Evolutionary conservation across 2,797 vertebrate species (phyloP).

Genomic region (Crocidura indochinensis): DNA sequence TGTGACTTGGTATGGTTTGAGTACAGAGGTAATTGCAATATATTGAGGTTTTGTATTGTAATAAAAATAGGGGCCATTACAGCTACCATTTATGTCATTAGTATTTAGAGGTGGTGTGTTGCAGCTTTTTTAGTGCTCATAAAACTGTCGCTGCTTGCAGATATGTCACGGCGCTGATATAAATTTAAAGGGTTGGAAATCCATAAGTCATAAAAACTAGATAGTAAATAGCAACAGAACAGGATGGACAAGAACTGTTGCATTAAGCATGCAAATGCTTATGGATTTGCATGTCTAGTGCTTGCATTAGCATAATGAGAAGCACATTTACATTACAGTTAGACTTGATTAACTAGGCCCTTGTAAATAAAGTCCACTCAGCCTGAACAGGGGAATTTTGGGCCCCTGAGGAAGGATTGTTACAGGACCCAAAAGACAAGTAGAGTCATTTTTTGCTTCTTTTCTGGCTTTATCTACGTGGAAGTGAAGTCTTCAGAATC

Average conservation of each 20-base stretch:
- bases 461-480: slow-evolving; percentile 64
- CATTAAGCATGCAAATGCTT: slow-evolving; percentile 90
- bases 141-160: slow-evolving; percentile 95
- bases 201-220: slow-evolving; percentile 96
- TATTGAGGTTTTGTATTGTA: slow-evolving; percentile 93
- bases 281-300: slow-evolving; percentile 89
- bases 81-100: slow-evolving; percentile 95
- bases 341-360: slow-evolving; percentile 86
- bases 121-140: slow-evolving; percentile 96
- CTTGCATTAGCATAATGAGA: slow-evolving; percentile 89
- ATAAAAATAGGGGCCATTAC: slow-evolving; percentile 94
- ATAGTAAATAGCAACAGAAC: slow-evolving; percentile 90
- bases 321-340: slow-evolving; percentile 85
- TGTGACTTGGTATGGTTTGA: slow-evolving; percentile 85
- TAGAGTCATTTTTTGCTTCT: slow-evolving; percentile 59
- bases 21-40: slow-evolving; percentile 93
- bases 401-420: slow-evolving; percentile 49
- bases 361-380: slow-evolving; percentile 84
- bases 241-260: slow-evolving; percentile 88
- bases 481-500: slow-evolving; percentile 62
- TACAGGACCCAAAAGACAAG: slow-evolving; percentile 61
- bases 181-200: slow-evolving; percentile 94
- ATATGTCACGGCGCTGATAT: slow-evolving; percentile 93
- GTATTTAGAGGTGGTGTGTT: slow-evolving; percentile 93
- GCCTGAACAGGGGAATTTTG: slow-evolving; percentile 66